Percentiles rank a stretch among this genome's conserved stretches.
These are phyloP conservation scores for Sylvilagus floridanus DNA, from an alignment of 2,797 vertebrate species.

Conservation along the genomic window DNA sequence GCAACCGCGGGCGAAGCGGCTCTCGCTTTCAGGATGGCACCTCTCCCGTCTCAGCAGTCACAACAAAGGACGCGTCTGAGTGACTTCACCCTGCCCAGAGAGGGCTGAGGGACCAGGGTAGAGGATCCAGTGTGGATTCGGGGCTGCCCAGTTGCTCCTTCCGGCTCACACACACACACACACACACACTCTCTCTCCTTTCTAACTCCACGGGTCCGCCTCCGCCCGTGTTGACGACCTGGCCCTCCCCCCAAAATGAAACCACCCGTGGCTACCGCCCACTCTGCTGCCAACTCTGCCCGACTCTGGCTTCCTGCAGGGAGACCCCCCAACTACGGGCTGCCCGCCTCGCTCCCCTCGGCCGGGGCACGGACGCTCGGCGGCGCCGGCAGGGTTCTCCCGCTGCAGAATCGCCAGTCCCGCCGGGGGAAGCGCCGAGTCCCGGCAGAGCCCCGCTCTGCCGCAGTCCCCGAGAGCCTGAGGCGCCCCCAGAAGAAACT, in stretches of 20 bases:
- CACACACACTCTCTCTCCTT: not conserved
- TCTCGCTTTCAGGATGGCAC: slow-evolving; percentile 34
- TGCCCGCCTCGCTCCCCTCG: not conserved
- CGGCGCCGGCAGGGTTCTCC: not conserved
- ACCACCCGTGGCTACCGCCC: slow-evolving; percentile 33
- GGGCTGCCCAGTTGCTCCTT: not conserved
- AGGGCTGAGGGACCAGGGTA: not conserved
- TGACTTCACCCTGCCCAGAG: slow-evolving; percentile 34
- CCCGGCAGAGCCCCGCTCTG: not conserved
- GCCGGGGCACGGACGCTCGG: not conserved
- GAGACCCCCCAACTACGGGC: slow-evolving; percentile 7
- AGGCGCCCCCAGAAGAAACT: not conserved
- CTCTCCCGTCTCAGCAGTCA: slow-evolving; percentile 18
- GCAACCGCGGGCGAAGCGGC: slow-evolving; percentile 8
- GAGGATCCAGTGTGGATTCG: not conserved
- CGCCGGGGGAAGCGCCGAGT: not conserved
- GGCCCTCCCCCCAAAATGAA: slow-evolving; percentile 52
- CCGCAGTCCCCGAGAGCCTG: slow-evolving; percentile 18
- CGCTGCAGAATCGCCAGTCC: not conserved
- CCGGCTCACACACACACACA: not conserved
- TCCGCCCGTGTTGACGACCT: slow-evolving; percentile 28
- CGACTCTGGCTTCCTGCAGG: slow-evolving; percentile 28
- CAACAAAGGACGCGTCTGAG: slow-evolving; percentile 71
- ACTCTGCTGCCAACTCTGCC: slow-evolving; percentile 62
- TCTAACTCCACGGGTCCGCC: slow-evolving; percentile 48